Conservation (phyloP, 2,113 vertebrate species). For the Gasterosteus nipponicus region DNA sequence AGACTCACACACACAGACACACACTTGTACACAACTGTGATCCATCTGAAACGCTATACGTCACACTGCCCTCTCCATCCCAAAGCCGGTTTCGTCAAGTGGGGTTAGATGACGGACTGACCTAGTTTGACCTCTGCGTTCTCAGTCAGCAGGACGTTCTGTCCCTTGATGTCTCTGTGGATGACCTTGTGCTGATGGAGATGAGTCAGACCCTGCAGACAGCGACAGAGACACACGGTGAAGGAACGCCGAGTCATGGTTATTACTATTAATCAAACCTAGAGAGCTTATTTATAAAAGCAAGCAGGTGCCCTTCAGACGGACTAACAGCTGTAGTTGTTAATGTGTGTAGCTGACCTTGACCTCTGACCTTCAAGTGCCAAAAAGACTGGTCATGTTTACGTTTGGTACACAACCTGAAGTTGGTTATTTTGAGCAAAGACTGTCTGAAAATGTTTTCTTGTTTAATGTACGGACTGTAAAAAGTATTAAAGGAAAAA, state of each 20-base stretch:
- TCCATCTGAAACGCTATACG: constrained; percentile 40
- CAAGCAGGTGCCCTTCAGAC: neutral
- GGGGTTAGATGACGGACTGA: constrained; percentile 67
- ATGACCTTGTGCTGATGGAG: constrained; percentile 93
- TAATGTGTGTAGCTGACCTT: neutral
- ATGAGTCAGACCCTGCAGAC: constrained; percentile 87
- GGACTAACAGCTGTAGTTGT: neutral
- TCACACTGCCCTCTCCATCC: constrained; percentile 20
- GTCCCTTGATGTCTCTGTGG: constrained; percentile 94
- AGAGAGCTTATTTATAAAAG: constrained; percentile 12
- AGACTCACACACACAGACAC: constrained; percentile 5
- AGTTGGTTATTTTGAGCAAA: neutral
- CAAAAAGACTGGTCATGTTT: neutral
- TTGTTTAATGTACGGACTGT: neutral
- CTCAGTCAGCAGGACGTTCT: constrained; percentile 92
- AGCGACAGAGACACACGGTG: constrained; percentile 34
- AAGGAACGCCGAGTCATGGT: constrained; percentile 27
- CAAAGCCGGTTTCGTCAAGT: constrained; percentile 28
- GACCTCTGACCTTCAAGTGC: constrained; percentile 1
- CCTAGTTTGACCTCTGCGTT: constrained; percentile 93
- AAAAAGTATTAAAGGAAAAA: neutral
- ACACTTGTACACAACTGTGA: constrained; percentile 6
- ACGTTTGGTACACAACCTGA: neutral
- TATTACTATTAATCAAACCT: neutral
- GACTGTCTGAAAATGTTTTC: neutral